Conservation (phyloP, 2,888 invertebrate genomes). For the Agrochola circellaris region DNA sequence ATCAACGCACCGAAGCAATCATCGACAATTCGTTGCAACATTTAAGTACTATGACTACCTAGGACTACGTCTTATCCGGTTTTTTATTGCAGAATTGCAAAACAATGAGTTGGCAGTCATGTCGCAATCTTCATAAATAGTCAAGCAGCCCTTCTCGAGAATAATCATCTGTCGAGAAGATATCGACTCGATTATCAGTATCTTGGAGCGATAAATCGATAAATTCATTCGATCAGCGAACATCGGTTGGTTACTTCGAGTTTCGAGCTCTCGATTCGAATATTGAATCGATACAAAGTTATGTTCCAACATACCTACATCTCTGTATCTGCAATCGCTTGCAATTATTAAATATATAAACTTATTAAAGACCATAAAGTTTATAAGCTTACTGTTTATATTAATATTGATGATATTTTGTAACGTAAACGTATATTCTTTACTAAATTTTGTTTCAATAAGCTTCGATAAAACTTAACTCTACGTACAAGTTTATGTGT, state of each 20-base stretch:
- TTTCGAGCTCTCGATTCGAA: constrained; percentile 11
- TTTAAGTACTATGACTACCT: constrained; percentile 8
- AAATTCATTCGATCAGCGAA: constrained; percentile 33
- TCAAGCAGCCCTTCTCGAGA: constrained; percentile 50
- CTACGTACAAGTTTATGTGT: no score
- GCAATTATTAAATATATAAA: constrained; percentile 27
- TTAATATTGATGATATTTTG: constrained; percentile 10
- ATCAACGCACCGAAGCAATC: constrained; percentile 38
- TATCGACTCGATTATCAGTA: constrained; percentile 16
- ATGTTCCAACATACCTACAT: background rate
- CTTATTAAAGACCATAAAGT: constrained; percentile 6
- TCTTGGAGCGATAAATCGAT: constrained; percentile 33
- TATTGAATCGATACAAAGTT: background rate
- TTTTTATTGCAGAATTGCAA: constrained; percentile 47
- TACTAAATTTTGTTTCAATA: background rate
- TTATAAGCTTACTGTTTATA: background rate
- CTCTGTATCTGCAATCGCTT: background rate
- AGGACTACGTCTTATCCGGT: constrained; percentile 33
- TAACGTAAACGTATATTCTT: background rate
- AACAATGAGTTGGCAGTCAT: constrained; percentile 45
- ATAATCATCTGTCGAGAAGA: constrained; percentile 36
- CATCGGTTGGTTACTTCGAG: constrained; percentile 13
- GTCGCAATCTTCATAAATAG: constrained; percentile 57
- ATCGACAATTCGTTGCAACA: constrained; percentile 44
- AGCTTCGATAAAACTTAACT: background rate